Conservation (phyloP, 1,140 invertebrate species). For the Nomia melanderi region DNA sequence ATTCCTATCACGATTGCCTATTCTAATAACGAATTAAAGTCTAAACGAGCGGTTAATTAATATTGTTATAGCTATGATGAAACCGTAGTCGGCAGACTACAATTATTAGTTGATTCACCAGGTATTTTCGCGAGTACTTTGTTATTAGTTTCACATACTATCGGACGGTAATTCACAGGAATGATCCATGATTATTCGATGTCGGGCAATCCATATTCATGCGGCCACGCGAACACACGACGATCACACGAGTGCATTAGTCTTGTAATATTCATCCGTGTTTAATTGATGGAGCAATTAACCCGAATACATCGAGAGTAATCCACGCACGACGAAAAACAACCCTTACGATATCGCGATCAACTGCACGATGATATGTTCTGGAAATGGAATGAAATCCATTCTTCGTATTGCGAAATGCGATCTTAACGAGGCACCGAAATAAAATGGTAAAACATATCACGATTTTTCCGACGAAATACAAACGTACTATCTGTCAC, state of each 20-base stretch:
- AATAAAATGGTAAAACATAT: too few relatives aligned
- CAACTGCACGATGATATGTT: background rate
- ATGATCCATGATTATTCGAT: conserved; percentile 1
- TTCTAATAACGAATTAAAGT: too few relatives aligned
- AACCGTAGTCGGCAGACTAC: too few relatives aligned
- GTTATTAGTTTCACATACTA: background rate
- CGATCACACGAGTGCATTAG: background rate
- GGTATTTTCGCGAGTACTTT: background rate
- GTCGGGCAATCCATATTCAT: conserved; percentile 9
- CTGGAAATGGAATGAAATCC: background rate
- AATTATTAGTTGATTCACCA: too few relatives aligned
- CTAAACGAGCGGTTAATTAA: too few relatives aligned
- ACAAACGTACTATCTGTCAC: too few relatives aligned
- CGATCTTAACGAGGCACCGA: too few relatives aligned
- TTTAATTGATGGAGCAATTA: conserved; percentile 29
- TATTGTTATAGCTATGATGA: too few relatives aligned
- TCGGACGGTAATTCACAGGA: background rate
- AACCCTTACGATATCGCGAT: background rate
- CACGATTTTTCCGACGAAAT: too few relatives aligned
- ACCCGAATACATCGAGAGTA: background rate
- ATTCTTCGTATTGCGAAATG: background rate
- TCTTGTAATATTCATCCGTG: background rate
- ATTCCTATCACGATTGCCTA: too few relatives aligned
- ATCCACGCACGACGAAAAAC: background rate
- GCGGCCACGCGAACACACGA: background rate